Base-by-base conservation (phyloP, 2,113 vertebrate species). In the Oplegnathus fasciatus region DNA sequence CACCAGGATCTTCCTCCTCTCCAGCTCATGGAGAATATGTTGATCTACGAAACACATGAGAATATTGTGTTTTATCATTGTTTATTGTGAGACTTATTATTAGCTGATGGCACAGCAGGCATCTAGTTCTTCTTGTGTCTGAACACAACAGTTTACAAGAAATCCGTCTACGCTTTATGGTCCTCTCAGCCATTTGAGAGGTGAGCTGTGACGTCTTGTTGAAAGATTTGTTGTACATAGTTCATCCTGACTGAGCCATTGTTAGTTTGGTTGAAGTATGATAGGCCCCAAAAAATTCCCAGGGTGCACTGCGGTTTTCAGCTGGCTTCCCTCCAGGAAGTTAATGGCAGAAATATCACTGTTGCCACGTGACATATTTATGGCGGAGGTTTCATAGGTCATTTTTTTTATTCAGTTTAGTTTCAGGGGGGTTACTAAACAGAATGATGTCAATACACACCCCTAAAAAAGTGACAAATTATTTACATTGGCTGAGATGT, bases 21-120 rank as follows among this genome's bases (percentile, higher is more conserved):
- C 97, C 81, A 98, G 95, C 60, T 96, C 95, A 20, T 96, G 96
- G 9, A 98, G 96, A 46, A 98, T 93, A 18, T 96, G 95, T 87
- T 97, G 97, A 75, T 97, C 97, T 98, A 84, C 14, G 62, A 62
- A 26, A 75, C 54, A 65, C 28, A 52, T 1, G 26, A 26, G 5
- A 48, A 44, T 0, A 22, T 1, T 10, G 4, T 26, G 32, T 9
- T 57, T 32, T 22, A 24, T 34, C 20, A 28, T 26, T 34, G 2
- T 52, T 54, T 37, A 44, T 10, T 67, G 30, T 7, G 34, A n/a
- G 3, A 17, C 1, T 42, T 30, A 15, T 28, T 28, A 28, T 75
- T 11, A 50, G 44, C 13, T 11, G 32, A 42, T 10, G 17, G 37
- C 34, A 34, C 4, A 17, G 50, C 28, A 48, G 7, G 2, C n/a